Evolutionary conservation across 2,113 vertebrate genomes (phyloP).

Genomic region (Ameiurus melas): DNA sequence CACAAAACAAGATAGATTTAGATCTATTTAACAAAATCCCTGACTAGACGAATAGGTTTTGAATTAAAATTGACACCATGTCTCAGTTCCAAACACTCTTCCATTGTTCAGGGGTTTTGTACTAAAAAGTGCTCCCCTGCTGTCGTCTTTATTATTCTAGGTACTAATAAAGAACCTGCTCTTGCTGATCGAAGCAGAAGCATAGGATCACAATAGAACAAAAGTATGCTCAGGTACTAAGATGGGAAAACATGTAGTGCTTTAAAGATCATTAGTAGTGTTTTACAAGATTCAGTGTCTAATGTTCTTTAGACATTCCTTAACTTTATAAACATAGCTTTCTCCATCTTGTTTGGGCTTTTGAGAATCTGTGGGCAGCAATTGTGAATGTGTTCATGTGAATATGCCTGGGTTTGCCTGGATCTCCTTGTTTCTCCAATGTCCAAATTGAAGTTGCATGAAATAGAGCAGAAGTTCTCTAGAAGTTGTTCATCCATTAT

Average conservation of each 20-base stretch:
- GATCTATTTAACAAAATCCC: background rate
- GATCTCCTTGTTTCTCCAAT: constrained; percentile 1
- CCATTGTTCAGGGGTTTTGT: background rate
- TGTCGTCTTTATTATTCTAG: background rate
- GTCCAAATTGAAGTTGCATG: background rate
- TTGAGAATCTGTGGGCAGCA: constrained; percentile 30
- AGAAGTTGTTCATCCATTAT: background rate
- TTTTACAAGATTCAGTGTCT: background rate
- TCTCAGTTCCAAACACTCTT: background rate
- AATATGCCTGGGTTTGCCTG: background rate
- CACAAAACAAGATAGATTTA: background rate
- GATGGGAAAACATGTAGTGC: background rate
- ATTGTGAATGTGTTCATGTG: background rate
- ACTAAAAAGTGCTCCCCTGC: background rate
- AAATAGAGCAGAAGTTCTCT: background rate
- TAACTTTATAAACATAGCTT: background rate
- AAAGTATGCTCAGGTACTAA: too few relatives aligned
- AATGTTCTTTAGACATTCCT: background rate
- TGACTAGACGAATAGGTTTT: background rate
- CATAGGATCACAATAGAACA: background rate
- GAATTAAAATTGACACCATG: background rate
- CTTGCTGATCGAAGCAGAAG: background rate
- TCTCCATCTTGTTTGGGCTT: background rate
- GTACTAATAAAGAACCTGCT: background rate
- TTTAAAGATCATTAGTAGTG: background rate